Evolutionary conservation across 2,113 vertebrate genomes (phyloP), one percentile per base, ranked within the genome.

Genomic region (Aptenodytes patagonicus): DNA sequence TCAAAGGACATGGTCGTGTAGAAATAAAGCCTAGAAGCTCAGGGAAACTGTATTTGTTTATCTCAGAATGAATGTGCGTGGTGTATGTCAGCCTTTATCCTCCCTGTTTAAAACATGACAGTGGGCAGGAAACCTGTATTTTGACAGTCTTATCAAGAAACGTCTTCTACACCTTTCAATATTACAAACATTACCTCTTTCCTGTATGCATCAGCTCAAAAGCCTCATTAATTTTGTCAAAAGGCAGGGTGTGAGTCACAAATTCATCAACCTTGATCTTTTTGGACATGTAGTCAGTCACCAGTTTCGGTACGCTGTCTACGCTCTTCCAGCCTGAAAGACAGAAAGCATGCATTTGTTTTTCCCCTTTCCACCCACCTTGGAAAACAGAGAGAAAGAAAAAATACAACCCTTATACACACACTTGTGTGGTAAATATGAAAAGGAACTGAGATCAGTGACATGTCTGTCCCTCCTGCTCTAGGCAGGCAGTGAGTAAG

Each of bases 241-340:
- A 98, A 91, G 98, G 92, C 32, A 99, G 68, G 13, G 17, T 98
- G 81, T 98, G 97, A 92, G 98, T 98, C 77, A 99, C 98, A 95
- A 99, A 99, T 91, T 99, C 98, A 84, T 99, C 98, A 77, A 99
- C 96, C 94, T 98, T 99, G 65, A 99, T 98, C 96, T 99, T 99
- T 89, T 98, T 98, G 57, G 98, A 97, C 98, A 99, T 98, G 84
- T 99, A 99, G 70, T 99, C 98, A 44, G 96, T 97, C 92, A 99
- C 98, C 93, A 99, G 87, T 89, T 98, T 98, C 0, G 98, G 98
- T 15, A 99, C 92, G 4, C 7, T 98, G 65, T 99, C 98, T 18
- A 98, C 96, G 4, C 98, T 98, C 91, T 98, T 98, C 98, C 98
- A 98, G 40, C 98, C 98, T 98, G 88, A 75, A 97, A 89, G 71